phyloP scores from a whole-genome alignment of 2,888 invertebrate species.

The Thereva unica region DNA sequence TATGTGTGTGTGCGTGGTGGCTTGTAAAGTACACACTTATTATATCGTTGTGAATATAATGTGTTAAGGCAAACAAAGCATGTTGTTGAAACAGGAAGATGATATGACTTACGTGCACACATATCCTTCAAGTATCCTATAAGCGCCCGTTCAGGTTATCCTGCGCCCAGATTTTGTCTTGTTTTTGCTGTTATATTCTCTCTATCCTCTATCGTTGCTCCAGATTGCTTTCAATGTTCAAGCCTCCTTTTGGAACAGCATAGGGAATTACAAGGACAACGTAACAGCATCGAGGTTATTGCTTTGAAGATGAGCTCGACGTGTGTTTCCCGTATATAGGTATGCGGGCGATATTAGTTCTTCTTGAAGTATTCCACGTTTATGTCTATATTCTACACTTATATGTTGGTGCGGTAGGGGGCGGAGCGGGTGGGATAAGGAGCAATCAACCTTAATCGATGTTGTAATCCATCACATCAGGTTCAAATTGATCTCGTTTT shows the following conservation, averaged over 20 bases:
- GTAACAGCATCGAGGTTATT: conserved; percentile 21
- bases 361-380: neutral
- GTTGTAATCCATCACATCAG: conserved; percentile 44
- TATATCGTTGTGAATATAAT: no score
- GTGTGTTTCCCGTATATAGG: neutral
- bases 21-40: no score
- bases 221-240: neutral
- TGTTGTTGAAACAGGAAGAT: no score
- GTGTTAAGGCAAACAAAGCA: no score
- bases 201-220: neutral
- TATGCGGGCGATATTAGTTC: neutral
- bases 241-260: neutral
- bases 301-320: conserved; percentile 16
- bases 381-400: no score
- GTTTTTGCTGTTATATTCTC: neutral
- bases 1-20: no score
- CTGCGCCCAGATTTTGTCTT: neutral
- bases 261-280: conserved; percentile 6
- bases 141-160: no score
- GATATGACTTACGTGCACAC: no score
- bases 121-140: no score
- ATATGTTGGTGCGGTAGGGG: neutral
- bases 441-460: conserved; percentile 45
- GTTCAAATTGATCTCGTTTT: conserved; percentile 36
- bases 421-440: conserved; percentile 27